phyloP scores from a whole-genome alignment of 2,888 invertebrate species.

The Agrochola macilenta region DNA sequence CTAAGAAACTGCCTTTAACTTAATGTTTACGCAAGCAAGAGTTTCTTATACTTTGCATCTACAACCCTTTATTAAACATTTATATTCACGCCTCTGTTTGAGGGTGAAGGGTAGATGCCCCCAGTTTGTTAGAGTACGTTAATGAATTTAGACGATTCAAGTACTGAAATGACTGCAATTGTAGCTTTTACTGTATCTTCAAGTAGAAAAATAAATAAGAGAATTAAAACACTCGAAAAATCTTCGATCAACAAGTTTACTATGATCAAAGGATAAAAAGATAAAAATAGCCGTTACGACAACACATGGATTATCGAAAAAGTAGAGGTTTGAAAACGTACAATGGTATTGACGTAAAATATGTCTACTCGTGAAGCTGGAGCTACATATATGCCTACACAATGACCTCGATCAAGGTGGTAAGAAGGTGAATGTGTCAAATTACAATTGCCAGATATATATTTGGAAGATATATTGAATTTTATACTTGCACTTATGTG shows the following conservation, averaged over 20 bases:
- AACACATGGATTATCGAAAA: neutral
- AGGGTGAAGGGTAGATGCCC: slow-evolving; percentile 61
- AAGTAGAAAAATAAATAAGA: neutral
- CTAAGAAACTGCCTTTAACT: slow-evolving; percentile 56
- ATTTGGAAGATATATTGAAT: slow-evolving; percentile 7
- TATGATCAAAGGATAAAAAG: neutral
- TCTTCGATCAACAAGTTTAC: neutral
- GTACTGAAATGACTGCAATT: slow-evolving; percentile 47
- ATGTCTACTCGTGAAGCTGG: neutral
- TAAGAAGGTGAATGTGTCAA: slow-evolving; percentile 11
- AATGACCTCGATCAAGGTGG: neutral
- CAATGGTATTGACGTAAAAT: neutral
- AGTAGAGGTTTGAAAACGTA: neutral
- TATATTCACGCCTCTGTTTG: slow-evolving; percentile 68
- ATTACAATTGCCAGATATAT: slow-evolving; percentile 9
- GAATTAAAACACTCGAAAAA: neutral
- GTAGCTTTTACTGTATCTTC: slow-evolving; percentile 25
- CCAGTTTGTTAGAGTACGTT: slow-evolving; percentile 50
- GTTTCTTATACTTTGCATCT: slow-evolving; percentile 68
- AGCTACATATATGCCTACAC: neutral
- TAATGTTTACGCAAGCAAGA: slow-evolving; percentile 68
- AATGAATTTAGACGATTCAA: slow-evolving; percentile 65
- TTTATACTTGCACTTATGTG: slow-evolving; percentile 30
- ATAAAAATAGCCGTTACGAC: neutral
- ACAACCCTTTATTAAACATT: slow-evolving; percentile 69